Percentiles rank a stretch among this genome's conserved stretches.
phyloP scores from a whole-genome alignment of 2,113 vertebrate genomes.

The Antennarius striatus region DNA sequence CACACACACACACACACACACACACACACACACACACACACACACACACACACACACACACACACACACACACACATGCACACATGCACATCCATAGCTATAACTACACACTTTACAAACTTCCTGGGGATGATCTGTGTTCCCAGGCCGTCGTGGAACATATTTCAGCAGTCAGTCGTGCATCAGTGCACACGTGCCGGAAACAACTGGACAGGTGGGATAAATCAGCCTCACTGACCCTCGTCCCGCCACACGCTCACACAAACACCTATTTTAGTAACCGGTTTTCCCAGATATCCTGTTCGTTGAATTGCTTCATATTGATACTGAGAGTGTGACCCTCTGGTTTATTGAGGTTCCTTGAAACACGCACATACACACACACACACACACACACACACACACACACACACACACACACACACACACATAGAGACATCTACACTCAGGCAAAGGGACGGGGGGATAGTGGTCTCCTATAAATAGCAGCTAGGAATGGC shows the following conservation, averaged over 20 bases:
- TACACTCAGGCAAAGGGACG: conserved; percentile 43
- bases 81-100: conserved; percentile 14
- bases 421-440: conserved; percentile 29
- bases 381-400: conserved; percentile 20
- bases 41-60: neutral
- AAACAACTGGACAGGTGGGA: conserved; percentile 70
- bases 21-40: no score
- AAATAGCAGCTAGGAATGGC: conserved; percentile 78
- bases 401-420: conserved; percentile 21
- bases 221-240: conserved; percentile 50
- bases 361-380: conserved; percentile 37
- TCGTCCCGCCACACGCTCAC: conserved; percentile 18
- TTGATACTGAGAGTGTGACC: conserved; percentile 58
- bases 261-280: conserved; percentile 48
- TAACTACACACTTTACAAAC: conserved; percentile 54
- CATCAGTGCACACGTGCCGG: conserved; percentile 41
- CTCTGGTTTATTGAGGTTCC: conserved; percentile 55
- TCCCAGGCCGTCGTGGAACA: conserved; percentile 59
- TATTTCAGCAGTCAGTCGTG: conserved; percentile 46
- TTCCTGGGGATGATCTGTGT: conserved; percentile 56
- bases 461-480: conserved; percentile 68
- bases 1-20: neutral
- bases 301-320: conserved; percentile 51
- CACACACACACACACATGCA: no score
- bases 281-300: conserved; percentile 53